A percentile compares a stretch with the other conserved stretches of the same genome.
Conservation (phyloP, 2,113 vertebrate species). For the Loxodonta africana region DNA sequence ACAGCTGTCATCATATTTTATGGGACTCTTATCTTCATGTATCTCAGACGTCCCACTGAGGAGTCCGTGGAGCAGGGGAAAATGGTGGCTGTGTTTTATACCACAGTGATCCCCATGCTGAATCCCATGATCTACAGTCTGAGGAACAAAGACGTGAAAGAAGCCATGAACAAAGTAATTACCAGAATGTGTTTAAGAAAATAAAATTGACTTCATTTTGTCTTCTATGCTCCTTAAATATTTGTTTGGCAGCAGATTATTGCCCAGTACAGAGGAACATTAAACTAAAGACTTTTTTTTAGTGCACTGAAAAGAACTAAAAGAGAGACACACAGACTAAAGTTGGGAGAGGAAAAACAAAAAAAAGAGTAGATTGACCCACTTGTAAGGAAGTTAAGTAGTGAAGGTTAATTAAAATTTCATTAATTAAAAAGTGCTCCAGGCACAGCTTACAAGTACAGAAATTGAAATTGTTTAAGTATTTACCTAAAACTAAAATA, state of each 20-base stretch:
- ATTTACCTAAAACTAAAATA: too few species aligned
- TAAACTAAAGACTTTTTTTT: neutral
- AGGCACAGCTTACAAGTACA: neutral
- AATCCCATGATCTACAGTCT: too few species aligned
- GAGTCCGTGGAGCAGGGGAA: too few species aligned
- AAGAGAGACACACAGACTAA: neutral
- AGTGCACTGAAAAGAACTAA: neutral
- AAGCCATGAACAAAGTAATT: neutral
- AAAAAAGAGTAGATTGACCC: too few species aligned
- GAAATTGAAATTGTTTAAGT: neutral
- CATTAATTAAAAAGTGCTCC: too few species aligned
- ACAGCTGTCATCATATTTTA: neutral
- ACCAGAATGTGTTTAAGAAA: neutral
- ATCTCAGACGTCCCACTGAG: neutral
- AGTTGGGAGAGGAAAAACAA: neutral
- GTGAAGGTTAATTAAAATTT: neutral
- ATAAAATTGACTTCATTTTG: neutral
- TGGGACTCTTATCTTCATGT: neutral
- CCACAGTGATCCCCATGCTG: too few species aligned
- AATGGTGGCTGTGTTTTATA: too few species aligned
- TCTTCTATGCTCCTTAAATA: neutral
- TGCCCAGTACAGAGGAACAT: fast-evolving
- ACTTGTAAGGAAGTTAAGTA: neutral
- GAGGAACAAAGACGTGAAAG: neutral
- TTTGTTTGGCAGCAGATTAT: neutral